Percentiles rank a stretch among this genome's conserved stretches.
These are phyloP conservation scores for Cephus runcator DNA, from an alignment of 2,888 invertebrate species.

Conservation along the genomic window DNA sequence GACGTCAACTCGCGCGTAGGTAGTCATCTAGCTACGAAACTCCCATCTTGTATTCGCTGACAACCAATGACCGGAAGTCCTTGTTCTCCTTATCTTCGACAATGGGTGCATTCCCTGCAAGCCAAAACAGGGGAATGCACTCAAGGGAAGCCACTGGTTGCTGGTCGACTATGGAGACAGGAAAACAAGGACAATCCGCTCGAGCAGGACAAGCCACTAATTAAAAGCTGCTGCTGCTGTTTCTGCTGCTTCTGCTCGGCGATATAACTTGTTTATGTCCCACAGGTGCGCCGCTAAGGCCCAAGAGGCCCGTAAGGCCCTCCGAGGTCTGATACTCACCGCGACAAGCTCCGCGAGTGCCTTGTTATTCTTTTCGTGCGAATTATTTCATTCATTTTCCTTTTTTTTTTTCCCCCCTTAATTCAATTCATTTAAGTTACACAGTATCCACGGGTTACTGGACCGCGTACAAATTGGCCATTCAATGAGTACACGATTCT, in stretches of 20 bases:
- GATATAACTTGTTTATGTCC: slow-evolving; percentile 35
- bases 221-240: slow-evolving; percentile 31
- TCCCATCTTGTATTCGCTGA: background rate
- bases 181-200: slow-evolving; percentile 13
- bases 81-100: background rate
- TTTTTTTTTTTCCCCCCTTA: background rate
- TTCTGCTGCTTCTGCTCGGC: slow-evolving; percentile 2
- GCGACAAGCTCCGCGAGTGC: background rate
- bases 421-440: background rate
- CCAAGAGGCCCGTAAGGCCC: background rate
- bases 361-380: background rate
- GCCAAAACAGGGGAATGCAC: slow-evolving; percentile 53
- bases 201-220: slow-evolving; percentile 29
- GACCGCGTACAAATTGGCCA: background rate
- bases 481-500: background rate
- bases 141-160: slow-evolving; percentile 26
- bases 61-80: background rate
- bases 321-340: background rate
- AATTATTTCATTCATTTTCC: background rate
- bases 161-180: background rate
- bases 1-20: background rate
- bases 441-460: background rate
- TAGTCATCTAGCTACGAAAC: background rate
- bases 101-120: slow-evolving; percentile 31
- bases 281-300: slow-evolving; percentile 23